Base-by-base conservation (phyloP, 2,888 invertebrate species). In the Lasioglossum zephyrum region DNA sequence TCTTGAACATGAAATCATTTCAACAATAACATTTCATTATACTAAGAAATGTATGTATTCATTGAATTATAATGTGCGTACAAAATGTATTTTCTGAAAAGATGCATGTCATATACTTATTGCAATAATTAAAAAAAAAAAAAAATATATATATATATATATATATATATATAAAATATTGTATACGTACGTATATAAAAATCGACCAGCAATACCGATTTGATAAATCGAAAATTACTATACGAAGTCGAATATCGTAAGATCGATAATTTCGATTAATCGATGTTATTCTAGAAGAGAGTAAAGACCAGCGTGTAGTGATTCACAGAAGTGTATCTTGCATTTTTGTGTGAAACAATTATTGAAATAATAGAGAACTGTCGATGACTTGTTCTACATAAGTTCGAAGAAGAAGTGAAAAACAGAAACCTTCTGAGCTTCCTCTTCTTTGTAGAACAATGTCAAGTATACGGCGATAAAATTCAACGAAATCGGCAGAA, bases 401-500 rank as follows among this genome's bases (percentile, higher is more conserved):
- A 84, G 36, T 78, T 74, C 53, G 60, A n/a, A 22, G 26, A 41
- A 63, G 41, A 44, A 39, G 74, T 18, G 57, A 69, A 47, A 44
- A 78, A 36, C 36, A 82, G 74, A 60, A 70, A 74, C 36, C 69
- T 69, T 31, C 39, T 63, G n/a, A 66, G 81, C 53, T 73, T 79
- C 36, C 81, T 60, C 26, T 69, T 77, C 83, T 44, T 72, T 26
- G 49, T 78, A 78, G 57, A 78, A 73, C 22, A 49, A 84, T 84
- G 84, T 78, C 63, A 53, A 84, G 49, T 74, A 84, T 82, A 83
- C 74, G 83, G 83, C 77, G 83, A 82, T 78, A 69, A 69, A 80
- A 69, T 57, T 73, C 57, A 79, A 49, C 69, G 78, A 84, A 73
- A 85, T 83, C 82, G 80, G 79, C 79, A 69, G 93, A 94, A 94